Evolutionary conservation across 1,140 invertebrate genomes (phyloP), one percentile per base, ranked within the genome.

Genomic region (Magallana gigas): DNA sequence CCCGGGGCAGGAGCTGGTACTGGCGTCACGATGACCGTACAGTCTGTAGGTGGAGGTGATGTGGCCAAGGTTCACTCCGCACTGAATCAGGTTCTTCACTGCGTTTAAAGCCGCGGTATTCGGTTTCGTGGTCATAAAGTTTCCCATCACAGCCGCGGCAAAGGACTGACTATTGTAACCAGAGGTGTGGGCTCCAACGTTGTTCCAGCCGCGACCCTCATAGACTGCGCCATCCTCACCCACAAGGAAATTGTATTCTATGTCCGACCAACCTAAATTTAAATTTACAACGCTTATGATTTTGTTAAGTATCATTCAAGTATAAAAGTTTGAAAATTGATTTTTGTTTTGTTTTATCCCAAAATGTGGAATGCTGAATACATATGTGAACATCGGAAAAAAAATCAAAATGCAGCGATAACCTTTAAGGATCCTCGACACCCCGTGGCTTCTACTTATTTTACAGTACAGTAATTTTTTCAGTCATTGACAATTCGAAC

Each of bases 81-180:
- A 93, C 12, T 88, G 57, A 23, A 92, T 89, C 36, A 93, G 84
- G 16, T 85, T 58, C 80, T 90, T 90, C 1, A 91, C 87, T 16
- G 91, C 90, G 56, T 89, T 88, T 11, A 91, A 62, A 2, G 92
- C 90, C 7, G 60, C 81, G 8, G 62, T 68, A 59, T 89, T 91
- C 18, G 92, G 92, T 29, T 87, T 23, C 8, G 23, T 68, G 36
- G 88, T 62, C 8, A 80, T 90, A 87, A 91, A 93, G 86, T 88
- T 89, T 9, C 97, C 97, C 85, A 97, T 97, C 6, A 97, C 94
- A 56, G 90, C 91, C 80, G 81, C 64, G 1, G 81, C 84, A 11
- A 88, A 86, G 18, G 58, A 58, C 18, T 96, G 95, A 36, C 91
- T 92, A 91, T 97, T 97, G 18, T 96, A 97, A 64, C 95, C 95